Conservation (phyloP, 2,888 invertebrate species). For the Drosophila ustulata region DNA sequence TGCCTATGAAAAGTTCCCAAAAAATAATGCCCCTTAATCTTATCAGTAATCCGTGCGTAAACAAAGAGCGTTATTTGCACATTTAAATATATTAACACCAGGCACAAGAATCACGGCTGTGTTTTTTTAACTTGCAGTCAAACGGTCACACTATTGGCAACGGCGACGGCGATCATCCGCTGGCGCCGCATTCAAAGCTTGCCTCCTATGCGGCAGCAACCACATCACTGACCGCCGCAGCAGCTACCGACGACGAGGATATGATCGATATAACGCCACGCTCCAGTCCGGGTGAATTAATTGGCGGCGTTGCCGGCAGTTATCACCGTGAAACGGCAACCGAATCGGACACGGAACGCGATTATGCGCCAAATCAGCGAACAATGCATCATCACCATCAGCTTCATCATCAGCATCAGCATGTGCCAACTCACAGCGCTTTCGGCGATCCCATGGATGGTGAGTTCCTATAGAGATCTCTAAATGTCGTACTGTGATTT, state of each 20-base stretch:
- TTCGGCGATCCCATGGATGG: constrained; percentile 83
- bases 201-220: constrained; percentile 73
- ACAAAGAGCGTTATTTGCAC: constrained; percentile 38
- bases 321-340: constrained; percentile 73
- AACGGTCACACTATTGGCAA: constrained; percentile 79
- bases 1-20: constrained; percentile 4
- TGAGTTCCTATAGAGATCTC: constrained; percentile 41
- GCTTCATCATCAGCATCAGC: constrained; percentile 72
- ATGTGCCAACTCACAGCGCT: constrained; percentile 85
- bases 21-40: constrained; percentile 46
- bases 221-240: constrained; percentile 72
- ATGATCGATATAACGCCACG: constrained; percentile 89
- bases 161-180: constrained; percentile 76
- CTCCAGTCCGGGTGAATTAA: constrained; percentile 83
- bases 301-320: constrained; percentile 51
- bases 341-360: constrained; percentile 82
- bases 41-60: constrained; percentile 53
- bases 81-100: not conserved
- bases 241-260: constrained; percentile 86
- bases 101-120: constrained; percentile 1
- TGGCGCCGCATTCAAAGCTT: constrained; percentile 71
- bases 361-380: constrained; percentile 66
- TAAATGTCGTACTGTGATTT: constrained; percentile 19
- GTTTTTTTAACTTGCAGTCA: constrained; percentile 66
- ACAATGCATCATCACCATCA: constrained; percentile 67